phyloP scores from a whole-genome alignment of 1,140 invertebrate genomes.

The Cyphomyrmex costatus region DNA sequence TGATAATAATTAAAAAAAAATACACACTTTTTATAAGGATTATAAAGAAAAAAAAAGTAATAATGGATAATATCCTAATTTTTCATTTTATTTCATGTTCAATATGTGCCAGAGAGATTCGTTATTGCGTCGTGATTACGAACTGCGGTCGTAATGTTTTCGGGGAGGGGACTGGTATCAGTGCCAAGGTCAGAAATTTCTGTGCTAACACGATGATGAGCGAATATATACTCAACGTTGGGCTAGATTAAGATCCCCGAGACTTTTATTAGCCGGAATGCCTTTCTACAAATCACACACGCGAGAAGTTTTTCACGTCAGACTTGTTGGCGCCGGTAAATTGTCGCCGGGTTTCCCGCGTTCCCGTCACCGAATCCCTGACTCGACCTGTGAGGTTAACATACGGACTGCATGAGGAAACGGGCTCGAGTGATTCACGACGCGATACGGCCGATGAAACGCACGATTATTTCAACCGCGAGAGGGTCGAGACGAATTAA shows the following conservation, averaged over 20 bases:
- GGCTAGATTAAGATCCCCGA: not conserved
- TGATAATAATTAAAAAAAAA: not conserved
- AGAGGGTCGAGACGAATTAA: conserved; percentile 22
- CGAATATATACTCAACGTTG: not conserved
- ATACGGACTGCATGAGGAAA: conserved; percentile 29
- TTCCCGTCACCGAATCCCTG: not conserved
- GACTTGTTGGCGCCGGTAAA: conserved; percentile 34
- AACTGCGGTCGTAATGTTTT: not conserved
- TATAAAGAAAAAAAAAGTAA: not conserved
- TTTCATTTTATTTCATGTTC: not conserved
- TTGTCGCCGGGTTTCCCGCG: conserved; percentile 15
- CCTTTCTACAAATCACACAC: not conserved
- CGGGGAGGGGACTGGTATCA: not conserved
- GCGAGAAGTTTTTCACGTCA: not conserved
- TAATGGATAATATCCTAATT: not conserved
- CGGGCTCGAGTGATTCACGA: conserved; percentile 33
- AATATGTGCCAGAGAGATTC: not conserved
- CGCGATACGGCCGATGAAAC: conserved; percentile 50
- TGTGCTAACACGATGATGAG: not conserved
- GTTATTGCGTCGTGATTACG: not conserved
- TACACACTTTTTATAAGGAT: not conserved
- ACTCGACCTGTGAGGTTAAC: conserved; percentile 13
- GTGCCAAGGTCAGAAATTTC: conserved; percentile 52
- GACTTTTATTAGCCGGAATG: conserved; percentile 44
- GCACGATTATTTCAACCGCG: conserved; percentile 42